A percentile compares a stretch with the other conserved stretches of the same genome.
Evolutionary conservation across 2,888 invertebrate species (phyloP).

Genomic region (Synanthedon formicaeformis): DNA sequence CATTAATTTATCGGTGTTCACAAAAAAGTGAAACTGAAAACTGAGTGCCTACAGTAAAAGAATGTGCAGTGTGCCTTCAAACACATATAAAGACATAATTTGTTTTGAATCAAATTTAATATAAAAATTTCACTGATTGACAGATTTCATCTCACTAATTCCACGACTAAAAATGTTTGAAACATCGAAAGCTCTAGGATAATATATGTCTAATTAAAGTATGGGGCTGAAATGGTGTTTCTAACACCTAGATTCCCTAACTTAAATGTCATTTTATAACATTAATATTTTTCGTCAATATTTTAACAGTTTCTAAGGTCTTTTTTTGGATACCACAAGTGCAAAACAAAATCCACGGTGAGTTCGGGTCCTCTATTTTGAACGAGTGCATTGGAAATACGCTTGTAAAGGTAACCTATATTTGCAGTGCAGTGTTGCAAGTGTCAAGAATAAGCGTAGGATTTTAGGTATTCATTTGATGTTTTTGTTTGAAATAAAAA

Average conservation of each 20-base stretch:
- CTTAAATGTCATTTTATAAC: background rate
- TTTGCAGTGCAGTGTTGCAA: slow-evolving; percentile 9
- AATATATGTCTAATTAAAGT: slow-evolving; percentile 9
- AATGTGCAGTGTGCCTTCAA: background rate
- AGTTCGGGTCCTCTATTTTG: background rate
- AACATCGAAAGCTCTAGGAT: slow-evolving; percentile 26
- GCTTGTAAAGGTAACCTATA: background rate
- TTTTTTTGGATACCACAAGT: background rate
- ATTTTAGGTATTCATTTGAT: background rate
- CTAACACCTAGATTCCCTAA: slow-evolving; percentile 11
- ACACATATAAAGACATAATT: slow-evolving; percentile 18
- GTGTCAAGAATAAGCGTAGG: slow-evolving; percentile 7
- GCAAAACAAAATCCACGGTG: background rate
- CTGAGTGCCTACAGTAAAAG: background rate
- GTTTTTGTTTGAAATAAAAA: slow-evolving; percentile 1
- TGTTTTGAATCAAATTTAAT: background rate
- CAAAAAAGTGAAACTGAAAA: background rate
- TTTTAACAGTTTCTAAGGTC: background rate
- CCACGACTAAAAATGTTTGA: slow-evolving; percentile 17
- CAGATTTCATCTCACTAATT: slow-evolving; percentile 1
- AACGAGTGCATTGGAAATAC: background rate
- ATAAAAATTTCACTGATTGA: background rate
- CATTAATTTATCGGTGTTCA: background rate
- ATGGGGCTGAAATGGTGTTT: slow-evolving; percentile 6
- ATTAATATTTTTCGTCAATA: background rate